A percentile compares a stretch with the other conserved stretches of the same genome.
These are phyloP conservation scores for Drosophila orena DNA, from an alignment of 1,140 invertebrate species.

Conservation along the genomic window DNA sequence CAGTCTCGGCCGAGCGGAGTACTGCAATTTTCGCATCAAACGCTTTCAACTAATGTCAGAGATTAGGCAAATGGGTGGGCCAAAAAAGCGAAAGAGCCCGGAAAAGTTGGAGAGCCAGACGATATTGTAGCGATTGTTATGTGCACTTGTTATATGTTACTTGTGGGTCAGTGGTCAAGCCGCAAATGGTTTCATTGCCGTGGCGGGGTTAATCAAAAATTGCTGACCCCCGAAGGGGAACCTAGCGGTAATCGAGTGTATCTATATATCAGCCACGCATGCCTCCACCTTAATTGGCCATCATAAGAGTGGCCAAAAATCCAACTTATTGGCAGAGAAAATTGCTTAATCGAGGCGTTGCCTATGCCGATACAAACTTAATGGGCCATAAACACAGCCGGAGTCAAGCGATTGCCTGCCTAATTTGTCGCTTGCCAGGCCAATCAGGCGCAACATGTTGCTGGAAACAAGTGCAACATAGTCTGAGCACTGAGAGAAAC, in stretches of 20 bases:
- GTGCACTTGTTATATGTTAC: slow-evolving; percentile 35
- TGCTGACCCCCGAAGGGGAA: slow-evolving; percentile 52
- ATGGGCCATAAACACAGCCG: slow-evolving; percentile 75
- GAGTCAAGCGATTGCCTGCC: slow-evolving; percentile 76
- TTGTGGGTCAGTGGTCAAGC: slow-evolving; percentile 42
- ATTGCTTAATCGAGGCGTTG: slow-evolving; percentile 79
- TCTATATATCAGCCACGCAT: slow-evolving; percentile 59
- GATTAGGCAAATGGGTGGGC: slow-evolving; percentile 71
- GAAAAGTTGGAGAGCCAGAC: slow-evolving; percentile 46
- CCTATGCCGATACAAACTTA: slow-evolving; percentile 63
- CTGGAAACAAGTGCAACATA: slow-evolving; percentile 67
- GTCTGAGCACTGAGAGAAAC: slow-evolving; percentile 12
- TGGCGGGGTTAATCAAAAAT: slow-evolving; percentile 78
- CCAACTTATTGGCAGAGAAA: slow-evolving; percentile 35
- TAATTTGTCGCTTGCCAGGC: slow-evolving; percentile 80
- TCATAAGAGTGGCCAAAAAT: slow-evolving; percentile 59
- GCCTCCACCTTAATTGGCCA: slow-evolving; percentile 75
- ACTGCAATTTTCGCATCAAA: slow-evolving; percentile 72
- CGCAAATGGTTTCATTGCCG: slow-evolving; percentile 71
- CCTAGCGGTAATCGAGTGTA: slow-evolving; percentile 1
- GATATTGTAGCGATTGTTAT: slow-evolving; percentile 19
- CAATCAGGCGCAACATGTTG: slow-evolving; percentile 72
- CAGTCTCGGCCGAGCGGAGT: slow-evolving; percentile 35
- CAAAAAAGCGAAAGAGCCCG: slow-evolving; percentile 42
- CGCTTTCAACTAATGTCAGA: slow-evolving; percentile 70